These are phyloP conservation scores for Byasa hedistus DNA, from an alignment of 2,888 invertebrate species.

Conservation along the genomic window DNA sequence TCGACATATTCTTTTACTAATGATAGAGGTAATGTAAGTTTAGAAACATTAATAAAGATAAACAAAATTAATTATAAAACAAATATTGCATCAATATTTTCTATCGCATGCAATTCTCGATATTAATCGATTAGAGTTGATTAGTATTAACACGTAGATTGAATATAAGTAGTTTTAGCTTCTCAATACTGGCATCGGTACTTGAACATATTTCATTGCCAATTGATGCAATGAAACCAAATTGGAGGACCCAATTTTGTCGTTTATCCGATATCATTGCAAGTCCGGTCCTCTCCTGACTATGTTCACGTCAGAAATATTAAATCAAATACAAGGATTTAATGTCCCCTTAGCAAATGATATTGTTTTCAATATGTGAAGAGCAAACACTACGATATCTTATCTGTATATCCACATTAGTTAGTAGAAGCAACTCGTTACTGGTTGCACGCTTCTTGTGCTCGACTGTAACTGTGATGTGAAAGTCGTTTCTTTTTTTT, in stretches of 20 bases:
- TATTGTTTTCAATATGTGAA: constrained; percentile 54
- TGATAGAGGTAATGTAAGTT: not conserved
- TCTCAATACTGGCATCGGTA: not conserved
- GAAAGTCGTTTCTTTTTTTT: constrained; percentile 35
- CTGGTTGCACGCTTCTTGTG: constrained; percentile 50
- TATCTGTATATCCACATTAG: constrained; percentile 61
- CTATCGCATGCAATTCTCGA: not conserved
- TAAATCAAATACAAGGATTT: constrained; percentile 41
- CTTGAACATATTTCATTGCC: constrained; percentile 38
- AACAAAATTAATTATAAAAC: not conserved
- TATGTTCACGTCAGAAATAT: constrained; percentile 38
- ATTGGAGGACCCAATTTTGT: constrained; percentile 45
- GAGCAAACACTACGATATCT: constrained; percentile 62
- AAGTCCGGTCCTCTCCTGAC: constrained; percentile 41
- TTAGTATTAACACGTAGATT: constrained; percentile 6
- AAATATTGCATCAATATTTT: not conserved
- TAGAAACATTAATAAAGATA: not conserved
- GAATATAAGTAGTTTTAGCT: not conserved
- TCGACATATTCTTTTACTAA: not conserved
- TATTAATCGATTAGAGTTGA: not conserved
- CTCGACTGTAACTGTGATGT: constrained; percentile 50
- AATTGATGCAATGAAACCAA: constrained; percentile 62
- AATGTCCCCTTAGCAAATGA: constrained; percentile 51
- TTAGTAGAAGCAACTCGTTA: constrained; percentile 56
- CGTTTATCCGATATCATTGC: constrained; percentile 26